Evolutionary conservation across 2,797 vertebrate genomes (phyloP).

Genomic region (Poeciliopsis turneri): DNA sequence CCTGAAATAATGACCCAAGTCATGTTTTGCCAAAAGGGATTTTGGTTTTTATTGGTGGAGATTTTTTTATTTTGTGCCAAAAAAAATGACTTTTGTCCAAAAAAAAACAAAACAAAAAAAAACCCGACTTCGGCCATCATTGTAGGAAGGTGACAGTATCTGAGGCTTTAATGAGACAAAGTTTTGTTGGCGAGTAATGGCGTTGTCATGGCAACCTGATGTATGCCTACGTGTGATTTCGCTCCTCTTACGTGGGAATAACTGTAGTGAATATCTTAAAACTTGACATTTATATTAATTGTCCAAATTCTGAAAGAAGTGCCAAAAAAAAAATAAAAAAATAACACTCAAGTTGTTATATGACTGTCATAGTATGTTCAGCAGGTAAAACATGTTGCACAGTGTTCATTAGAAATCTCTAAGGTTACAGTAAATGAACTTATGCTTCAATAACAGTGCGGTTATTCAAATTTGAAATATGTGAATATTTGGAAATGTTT

Average conservation of each 20-base stretch:
- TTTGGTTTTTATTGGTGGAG: too few species aligned
- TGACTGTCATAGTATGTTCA: slow-evolving; percentile 7
- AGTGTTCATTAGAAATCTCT: neutral
- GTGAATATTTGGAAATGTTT: neutral
- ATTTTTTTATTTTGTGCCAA: too few species aligned
- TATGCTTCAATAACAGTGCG: neutral
- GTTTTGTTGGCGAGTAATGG: neutral
- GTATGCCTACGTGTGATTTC: neutral
- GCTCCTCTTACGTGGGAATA: neutral
- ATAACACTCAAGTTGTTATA: neutral
- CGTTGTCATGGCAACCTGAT: neutral
- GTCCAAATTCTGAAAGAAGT: neutral
- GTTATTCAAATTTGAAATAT: neutral
- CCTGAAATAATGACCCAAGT: too few species aligned
- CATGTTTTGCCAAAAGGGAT: too few species aligned
- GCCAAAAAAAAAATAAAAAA: too few species aligned
- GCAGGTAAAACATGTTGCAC: neutral
- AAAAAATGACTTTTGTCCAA: too few species aligned
- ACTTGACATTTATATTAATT: neutral
- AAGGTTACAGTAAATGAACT: neutral
- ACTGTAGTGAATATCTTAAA: neutral
- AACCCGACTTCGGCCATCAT: too few species aligned
- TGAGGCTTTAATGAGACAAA: neutral
- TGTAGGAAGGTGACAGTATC: neutral
- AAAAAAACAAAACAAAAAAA: too few species aligned